Base-by-base conservation (phyloP, 2,797 vertebrate species). In the Microctenopoma lineatum region DNA sequence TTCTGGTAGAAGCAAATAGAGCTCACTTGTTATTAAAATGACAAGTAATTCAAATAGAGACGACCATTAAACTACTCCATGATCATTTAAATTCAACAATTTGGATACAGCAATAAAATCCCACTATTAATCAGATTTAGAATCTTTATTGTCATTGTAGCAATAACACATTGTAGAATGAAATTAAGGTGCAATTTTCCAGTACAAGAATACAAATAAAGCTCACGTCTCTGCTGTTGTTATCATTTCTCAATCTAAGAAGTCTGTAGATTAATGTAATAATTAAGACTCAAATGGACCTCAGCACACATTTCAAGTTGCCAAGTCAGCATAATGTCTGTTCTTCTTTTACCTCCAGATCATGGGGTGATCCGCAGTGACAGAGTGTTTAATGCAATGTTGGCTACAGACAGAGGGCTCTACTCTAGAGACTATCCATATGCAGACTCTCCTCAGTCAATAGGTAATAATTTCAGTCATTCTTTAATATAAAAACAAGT, bases 361-460 rank as follows among this genome's bases (percentile, higher is more conserved):
- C 94, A 96, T 62, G 95, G 95, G 2, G 95, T 97, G 13, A 94
- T 98, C 75, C 90, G 69, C 53, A 92, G 66, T 14, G 90, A 96
- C 80, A 84, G 86, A 21, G 96, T 97, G 56, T 96, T 95, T n/a
- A 85, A 95, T 52, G 95, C 93, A 51, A 92, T 98, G 86, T 45
- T 96, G 86, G 94, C 95, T 38, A 97, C 96, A 4, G 95, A 98
- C 89, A 94, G 96, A 90, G 94, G 93, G 4, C 89, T 95, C 78
- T 98, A 97, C 85, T 92, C 93, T 36, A 91, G 82, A 15, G 92
- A 95, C 59, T 94, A 94, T 79, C 95, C 96, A 0, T 98, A 96
- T 81, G 92, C 95, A 84, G 96, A 97, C 83, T 95, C 96, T 69
- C 96, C 96, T 53, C 96, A 97, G 12, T 94, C 95, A 42, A 97